Base-by-base conservation (phyloP, 1,140 invertebrate genomes). In the Cephus cinctus region DNA sequence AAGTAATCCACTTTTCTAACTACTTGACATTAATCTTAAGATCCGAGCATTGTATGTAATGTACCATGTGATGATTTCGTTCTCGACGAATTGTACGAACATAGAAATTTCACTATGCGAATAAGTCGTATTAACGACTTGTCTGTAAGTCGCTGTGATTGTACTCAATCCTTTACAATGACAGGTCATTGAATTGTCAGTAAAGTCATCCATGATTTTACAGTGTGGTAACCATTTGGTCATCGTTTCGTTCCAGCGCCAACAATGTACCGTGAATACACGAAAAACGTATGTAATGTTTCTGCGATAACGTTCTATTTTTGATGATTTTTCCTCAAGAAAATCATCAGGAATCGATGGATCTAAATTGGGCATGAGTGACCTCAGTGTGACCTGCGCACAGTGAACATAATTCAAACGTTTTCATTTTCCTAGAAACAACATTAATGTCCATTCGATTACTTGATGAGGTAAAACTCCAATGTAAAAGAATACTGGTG, bases 101-200 rank as follows among this genome's bases (percentile, higher is more conserved):
- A 12, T 4, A 2, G 34, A 36, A 8, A 36, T 9, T 18, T 14
- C 19, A 8, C 14, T 15, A 36, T 12, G 14, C 9, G 15, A 11
- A 9, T 18, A 15, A 15, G 4, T 15, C 4, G 19, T 18, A 9
- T 9, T 15, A 8, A 15, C 34, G 15, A 15, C 14, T 15, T 12
- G 14, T 15, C 34, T 12, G 34, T 15, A 36, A 3, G 34, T 15
- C 2, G 34, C 34, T 36, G 14, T 18, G 34, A 36, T 36, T 11
- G 34, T 36, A 36, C 34, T 36, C 8, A 36, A 14, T 11, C 34
- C 34, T 4, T 36, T 18, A 8, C 34, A 36, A 18, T 36, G 34
- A 36, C 34, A 36, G 11, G 34, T 15, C 14, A 36, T 8, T 11
- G 34, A 15, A 2, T 12, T 36, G 14, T 15, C 34, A 6, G 34